phyloP scores from a whole-genome alignment of 2,888 invertebrate species.

The Abrostola tripartita region DNA sequence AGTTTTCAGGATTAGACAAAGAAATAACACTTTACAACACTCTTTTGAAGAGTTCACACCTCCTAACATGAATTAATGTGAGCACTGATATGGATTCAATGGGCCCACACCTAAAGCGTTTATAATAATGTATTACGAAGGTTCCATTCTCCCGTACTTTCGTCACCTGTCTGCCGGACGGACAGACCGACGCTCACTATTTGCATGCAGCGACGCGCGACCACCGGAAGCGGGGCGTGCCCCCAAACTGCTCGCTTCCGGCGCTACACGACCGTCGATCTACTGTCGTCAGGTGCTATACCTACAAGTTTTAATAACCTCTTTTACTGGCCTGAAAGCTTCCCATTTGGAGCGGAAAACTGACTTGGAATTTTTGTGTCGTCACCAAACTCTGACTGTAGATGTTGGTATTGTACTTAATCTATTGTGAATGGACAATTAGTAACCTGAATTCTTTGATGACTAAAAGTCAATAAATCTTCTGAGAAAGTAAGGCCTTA shows the following conservation, averaged over 20 bases:
- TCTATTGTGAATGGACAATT: background rate
- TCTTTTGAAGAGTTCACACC: background rate
- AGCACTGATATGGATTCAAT: slow-evolving; percentile 28
- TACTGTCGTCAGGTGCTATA: slow-evolving; percentile 56
- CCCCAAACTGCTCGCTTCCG: slow-evolving; percentile 85
- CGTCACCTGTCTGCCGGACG: slow-evolving; percentile 66
- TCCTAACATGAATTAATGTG: slow-evolving; percentile 16
- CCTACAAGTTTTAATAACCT: slow-evolving; percentile 46
- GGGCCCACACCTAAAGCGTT: slow-evolving; percentile 31
- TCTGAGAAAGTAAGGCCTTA: no score
- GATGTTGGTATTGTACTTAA: background rate
- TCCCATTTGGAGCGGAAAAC: slow-evolving; percentile 23
- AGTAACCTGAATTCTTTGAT: background rate
- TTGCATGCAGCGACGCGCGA: slow-evolving; percentile 85
- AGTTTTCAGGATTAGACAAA: background rate
- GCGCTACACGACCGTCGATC: slow-evolving; percentile 56
- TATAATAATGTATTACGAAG: slow-evolving; percentile 39
- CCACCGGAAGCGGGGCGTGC: slow-evolving; percentile 82
- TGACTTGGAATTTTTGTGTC: slow-evolving; percentile 6
- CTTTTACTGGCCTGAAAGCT: slow-evolving; percentile 38
- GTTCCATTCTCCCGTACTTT: slow-evolving; percentile 56
- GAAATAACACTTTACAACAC: background rate
- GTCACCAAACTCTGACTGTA: slow-evolving; percentile 1
- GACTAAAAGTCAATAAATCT: background rate
- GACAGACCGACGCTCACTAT: slow-evolving; percentile 65